Conservation (phyloP, 2,797 vertebrate species). For the Chromis chromis region DNA sequence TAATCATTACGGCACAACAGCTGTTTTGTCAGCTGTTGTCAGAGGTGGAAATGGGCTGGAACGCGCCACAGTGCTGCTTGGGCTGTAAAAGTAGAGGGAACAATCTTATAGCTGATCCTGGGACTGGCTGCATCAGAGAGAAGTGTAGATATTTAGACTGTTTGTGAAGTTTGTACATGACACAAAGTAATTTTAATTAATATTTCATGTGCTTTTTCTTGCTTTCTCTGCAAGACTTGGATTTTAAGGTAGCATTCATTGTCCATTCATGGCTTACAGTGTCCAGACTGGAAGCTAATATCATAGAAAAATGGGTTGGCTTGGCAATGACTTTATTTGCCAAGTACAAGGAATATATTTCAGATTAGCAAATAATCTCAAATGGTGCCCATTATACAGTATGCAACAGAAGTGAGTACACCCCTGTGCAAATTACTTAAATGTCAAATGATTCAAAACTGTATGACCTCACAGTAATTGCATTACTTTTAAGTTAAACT, state of each 20-base stretch:
- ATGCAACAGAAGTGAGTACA: no score
- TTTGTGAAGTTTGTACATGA: background rate
- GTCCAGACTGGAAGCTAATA: background rate
- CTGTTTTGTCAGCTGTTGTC: slow-evolving; percentile 48
- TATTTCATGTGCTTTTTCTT: slow-evolving; percentile 7
- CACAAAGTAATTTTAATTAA: slow-evolving; percentile 8
- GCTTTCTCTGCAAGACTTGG: background rate
- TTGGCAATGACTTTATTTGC: background rate
- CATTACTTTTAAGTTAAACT: no score
- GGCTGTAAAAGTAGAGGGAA: slow-evolving; percentile 24
- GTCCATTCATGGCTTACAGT: background rate
- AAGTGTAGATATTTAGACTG: slow-evolving; percentile 6
- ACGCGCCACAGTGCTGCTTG: background rate
- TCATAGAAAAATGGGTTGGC: background rate
- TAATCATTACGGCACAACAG: slow-evolving; percentile 41
- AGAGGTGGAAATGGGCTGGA: slow-evolving; percentile 52
- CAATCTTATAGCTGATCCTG: slow-evolving; percentile 18
- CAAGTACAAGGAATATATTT: background rate
- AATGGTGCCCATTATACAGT: no score
- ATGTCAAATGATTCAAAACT: no score
- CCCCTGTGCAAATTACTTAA: no score
- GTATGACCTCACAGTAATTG: no score
- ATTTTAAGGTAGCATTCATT: background rate
- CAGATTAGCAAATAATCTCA: background rate
- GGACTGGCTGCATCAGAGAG: slow-evolving; percentile 2